Percentiles rank a stretch among this genome's conserved stretches.
Conservation (phyloP, 1,140 invertebrate species). For the Periplaneta americana region DNA sequence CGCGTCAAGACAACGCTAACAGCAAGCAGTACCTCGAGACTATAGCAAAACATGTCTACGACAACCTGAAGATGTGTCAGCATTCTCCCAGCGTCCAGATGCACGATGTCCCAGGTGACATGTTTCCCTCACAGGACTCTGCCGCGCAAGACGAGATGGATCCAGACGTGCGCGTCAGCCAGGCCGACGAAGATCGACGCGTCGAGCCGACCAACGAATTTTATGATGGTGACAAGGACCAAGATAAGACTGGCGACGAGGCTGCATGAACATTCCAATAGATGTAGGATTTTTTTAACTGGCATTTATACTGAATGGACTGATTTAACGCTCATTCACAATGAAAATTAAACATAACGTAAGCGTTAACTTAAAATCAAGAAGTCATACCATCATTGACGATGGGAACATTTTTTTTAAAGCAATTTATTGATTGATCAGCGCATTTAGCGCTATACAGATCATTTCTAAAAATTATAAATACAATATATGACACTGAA, state of each 20-base stretch:
- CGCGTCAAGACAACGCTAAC: slow-evolving; percentile 85
- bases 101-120: slow-evolving; percentile 73
- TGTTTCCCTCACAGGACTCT: slow-evolving; percentile 46
- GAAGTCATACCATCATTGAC: no score
- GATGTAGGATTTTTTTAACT: neutral
- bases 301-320: no score
- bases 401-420: no score
- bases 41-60: slow-evolving; percentile 78
- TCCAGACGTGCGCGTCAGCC: slow-evolving; percentile 73
- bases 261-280: neutral
- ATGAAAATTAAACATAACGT: no score
- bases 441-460: no score
- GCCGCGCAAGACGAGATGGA: slow-evolving; percentile 55
- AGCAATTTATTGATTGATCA: no score
- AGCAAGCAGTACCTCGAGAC: slow-evolving; percentile 86
- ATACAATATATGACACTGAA: no score
- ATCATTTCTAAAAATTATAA: no score
- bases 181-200: slow-evolving; percentile 76
- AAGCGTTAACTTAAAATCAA: no score
- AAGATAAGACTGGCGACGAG: slow-evolving; percentile 34
- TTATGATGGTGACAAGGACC: slow-evolving; percentile 77
- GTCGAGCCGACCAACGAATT: slow-evolving; percentile 89
- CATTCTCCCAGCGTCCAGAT: slow-evolving; percentile 89
- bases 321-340: no score
- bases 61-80: slow-evolving; percentile 85